A percentile compares a stretch with the other conserved stretches of the same genome.
Evolutionary conservation across 2,113 vertebrate species (phyloP).

Genomic region (Esox niger): DNA sequence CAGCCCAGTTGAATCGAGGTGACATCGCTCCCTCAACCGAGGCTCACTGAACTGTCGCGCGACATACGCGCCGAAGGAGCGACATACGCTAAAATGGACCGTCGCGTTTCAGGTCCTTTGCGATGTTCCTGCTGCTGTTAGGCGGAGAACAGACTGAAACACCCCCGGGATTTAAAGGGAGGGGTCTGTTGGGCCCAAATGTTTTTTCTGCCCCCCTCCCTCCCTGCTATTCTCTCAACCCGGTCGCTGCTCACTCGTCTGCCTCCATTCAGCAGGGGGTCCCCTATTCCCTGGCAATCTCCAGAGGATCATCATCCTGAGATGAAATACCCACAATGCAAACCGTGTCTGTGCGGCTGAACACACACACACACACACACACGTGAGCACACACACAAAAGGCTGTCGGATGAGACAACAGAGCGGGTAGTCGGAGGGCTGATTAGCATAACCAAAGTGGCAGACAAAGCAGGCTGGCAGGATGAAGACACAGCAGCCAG

Average conservation of each 20-base stretch:
- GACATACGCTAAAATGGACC: background rate
- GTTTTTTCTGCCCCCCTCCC: conserved; percentile 10
- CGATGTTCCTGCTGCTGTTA: background rate
- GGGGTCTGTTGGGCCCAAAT: conserved; percentile 13
- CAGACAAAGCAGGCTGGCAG: conserved; percentile 34
- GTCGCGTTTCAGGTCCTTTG: background rate
- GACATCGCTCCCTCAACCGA: background rate
- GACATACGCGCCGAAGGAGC: too few relatives aligned
- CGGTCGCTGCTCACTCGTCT: conserved; percentile 10
- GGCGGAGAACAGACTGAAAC: background rate
- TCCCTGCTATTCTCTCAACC: background rate
- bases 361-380: background rate
- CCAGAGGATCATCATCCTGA: conserved; percentile 32
- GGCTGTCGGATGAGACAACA: background rate
- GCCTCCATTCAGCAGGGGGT: conserved; percentile 26
- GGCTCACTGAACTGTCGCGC: too few relatives aligned
- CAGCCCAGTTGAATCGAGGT: background rate
- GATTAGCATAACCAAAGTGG: conserved; percentile 30
- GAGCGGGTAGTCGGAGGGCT: conserved; percentile 10
- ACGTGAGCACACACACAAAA: background rate
- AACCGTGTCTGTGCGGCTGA: conserved; percentile 14
- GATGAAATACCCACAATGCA: conserved; percentile 26
- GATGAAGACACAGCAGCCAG: background rate
- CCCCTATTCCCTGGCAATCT: conserved; percentile 26
- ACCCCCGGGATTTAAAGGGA: conserved; percentile 11